Evolutionary conservation across 1,140 invertebrate genomes (phyloP), one percentile per base, ranked within the genome.

Genomic region (Penaeus chinensis): DNA sequence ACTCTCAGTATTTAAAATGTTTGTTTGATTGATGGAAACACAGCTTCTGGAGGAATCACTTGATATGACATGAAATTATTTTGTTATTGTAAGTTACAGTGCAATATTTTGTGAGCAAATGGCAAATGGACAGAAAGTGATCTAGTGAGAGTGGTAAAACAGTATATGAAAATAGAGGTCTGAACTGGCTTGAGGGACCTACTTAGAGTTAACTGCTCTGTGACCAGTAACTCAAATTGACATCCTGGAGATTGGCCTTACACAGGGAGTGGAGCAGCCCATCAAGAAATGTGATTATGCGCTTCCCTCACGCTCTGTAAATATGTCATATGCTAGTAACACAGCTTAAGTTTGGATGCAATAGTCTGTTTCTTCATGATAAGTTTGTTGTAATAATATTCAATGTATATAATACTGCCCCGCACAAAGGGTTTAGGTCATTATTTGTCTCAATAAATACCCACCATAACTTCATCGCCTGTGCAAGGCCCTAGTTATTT

Each of bases 261-360:
- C 60, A 79, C 84, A 80, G 61, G 74, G 54, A 77, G 62, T 76
- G 20, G 61, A 87, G 85, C 65, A 74, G 60, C 63, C 69, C 85
- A 87, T 61, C 85, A 32, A 83, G 60, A 60, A 22, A 82, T 87
- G 85, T 87, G 85, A 87, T 87, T 87, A 87, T 82, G 85, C 81
- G 85, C 85, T 83, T 87, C 85, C 82, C 71, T 87, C 85, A 87
- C 66, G 85, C 85, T 83, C 85, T 87, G 85, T 87, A 87, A 62
- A 87, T 87, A 85, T 62, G 24, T 81, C 61, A 82, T 87, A 81
- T 76, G 85, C 85, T 87, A 87, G 80, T 87, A 87, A 87, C 85
- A 87, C 69, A 76, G 69, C 80, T 87, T 87, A 79, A 87, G 85
- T 87, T 87, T 87, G 85, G 80, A 87, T 87, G 85, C 85, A 87